phyloP scores from a whole-genome alignment of 1,140 invertebrate genomes.

The Solenopsis invicta region DNA sequence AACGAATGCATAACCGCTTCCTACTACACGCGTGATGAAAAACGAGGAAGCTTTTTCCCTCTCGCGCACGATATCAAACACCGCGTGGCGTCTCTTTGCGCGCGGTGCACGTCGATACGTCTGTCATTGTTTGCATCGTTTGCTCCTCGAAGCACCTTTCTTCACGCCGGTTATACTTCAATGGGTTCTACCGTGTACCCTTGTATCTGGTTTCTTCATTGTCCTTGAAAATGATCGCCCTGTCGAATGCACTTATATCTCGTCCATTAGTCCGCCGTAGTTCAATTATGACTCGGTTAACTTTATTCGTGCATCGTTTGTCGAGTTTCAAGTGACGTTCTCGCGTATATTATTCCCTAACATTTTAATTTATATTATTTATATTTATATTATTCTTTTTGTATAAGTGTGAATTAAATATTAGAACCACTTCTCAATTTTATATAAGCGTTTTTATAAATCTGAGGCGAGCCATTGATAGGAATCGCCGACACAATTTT shows the following conservation, averaged over 20 bases:
- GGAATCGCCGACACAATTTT: no score
- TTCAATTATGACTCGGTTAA: constrained; percentile 2
- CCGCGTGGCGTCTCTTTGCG: constrained; percentile 22
- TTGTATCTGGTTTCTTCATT: constrained; percentile 32
- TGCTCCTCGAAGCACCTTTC: not conserved
- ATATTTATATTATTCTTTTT: not conserved
- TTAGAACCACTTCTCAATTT: not conserved
- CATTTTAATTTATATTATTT: no score
- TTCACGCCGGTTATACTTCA: not conserved
- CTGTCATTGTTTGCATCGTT: constrained; percentile 36
- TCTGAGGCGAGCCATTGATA: no score
- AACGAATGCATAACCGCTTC: constrained; percentile 79
- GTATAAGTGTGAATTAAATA: not conserved
- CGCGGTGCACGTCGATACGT: constrained; percentile 27
- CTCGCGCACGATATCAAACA: constrained; percentile 64
- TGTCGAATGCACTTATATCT: not conserved
- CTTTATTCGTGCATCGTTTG: not conserved
- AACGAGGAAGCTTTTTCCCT: constrained; percentile 64
- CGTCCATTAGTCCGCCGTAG: not conserved
- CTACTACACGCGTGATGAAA: constrained; percentile 69
- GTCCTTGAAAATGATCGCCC: not conserved
- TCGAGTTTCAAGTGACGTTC: not conserved
- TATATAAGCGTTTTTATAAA: no score
- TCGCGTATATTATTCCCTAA: not conserved
- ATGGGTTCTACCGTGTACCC: not conserved